Evolutionary conservation across 2,797 vertebrate species (phyloP), one percentile per base, ranked within the genome.

Genomic region (Otolemur crassicaudatus): DNA sequence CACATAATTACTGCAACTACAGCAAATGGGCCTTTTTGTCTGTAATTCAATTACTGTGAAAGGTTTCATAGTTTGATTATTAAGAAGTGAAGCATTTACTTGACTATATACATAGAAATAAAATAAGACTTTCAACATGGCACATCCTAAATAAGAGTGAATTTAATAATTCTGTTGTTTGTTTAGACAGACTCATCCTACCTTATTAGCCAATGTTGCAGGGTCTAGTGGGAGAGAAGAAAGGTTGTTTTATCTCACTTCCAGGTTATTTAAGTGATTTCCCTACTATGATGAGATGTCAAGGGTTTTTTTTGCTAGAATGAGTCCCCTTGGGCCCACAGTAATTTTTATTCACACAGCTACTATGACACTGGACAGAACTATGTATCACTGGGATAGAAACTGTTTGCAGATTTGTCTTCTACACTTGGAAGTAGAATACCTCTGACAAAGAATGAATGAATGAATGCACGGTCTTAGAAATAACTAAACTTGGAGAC

Each of bases 1-100:
- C 92, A 95, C 53, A 84, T 95, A 97, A 97, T 88, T 93, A 97
- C 76, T 72, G n/a, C 61, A 75, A 90, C 90, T 86, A 79, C 7
- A 77, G 76, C 80, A 96, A 97, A 96, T 58, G 73, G 37, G 8
- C 58, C 56, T 95, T 96, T 94, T 83, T 82, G 72, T 87, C 80
- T 95, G 13, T 77, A 96, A 97, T 95, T 91, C 82, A 95, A 97
- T 96, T 95, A 92, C 46, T 85, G 49, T 31, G 19, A 43, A 85
- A 84, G 22, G 61, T 87, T 91, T 96, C 96, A 91, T 13, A 90
- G 87, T 93, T 85, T 90, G 60, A 93, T 61, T 88, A 94, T 95
- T 94, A 95, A 96, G 72, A 97, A 83, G 69, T 76, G 81, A 97
- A 87, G 60, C 83, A 94, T 82, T 94, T 69, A 61, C 46, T 90